phyloP scores from a whole-genome alignment of 1,140 invertebrate species.

The Elymnias hypermnestra region DNA sequence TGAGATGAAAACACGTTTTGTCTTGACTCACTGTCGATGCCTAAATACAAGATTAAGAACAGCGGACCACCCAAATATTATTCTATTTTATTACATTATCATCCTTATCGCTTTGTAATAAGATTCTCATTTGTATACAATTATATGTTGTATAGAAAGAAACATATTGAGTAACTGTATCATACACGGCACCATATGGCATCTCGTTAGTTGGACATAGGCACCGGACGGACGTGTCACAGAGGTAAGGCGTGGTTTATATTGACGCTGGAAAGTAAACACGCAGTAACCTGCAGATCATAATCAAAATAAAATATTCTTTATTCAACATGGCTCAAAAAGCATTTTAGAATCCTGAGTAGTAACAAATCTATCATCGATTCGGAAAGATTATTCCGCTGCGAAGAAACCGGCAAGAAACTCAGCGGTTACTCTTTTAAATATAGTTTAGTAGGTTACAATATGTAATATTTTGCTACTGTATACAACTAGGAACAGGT shows the following conservation, averaged over 20 bases:
- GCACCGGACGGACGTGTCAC: constrained; percentile 23
- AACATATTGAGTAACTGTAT: constrained; percentile 24
- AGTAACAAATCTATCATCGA: no score
- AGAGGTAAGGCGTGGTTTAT: constrained; percentile 7
- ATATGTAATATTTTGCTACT: no score
- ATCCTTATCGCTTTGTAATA: not conserved
- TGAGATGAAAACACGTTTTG: constrained; percentile 25
- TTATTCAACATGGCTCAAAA: no score
- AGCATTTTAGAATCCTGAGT: no score
- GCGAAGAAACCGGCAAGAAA: no score
- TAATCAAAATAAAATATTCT: no score
- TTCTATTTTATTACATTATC: not conserved
- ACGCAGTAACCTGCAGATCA: no score
- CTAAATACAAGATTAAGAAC: constrained; percentile 18
- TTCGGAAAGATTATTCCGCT: no score
- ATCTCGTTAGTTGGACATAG: constrained; percentile 48
- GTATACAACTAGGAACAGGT: no score
- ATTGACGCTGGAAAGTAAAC: no score
- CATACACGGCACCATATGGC: constrained; percentile 30
- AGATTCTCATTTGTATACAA: constrained; percentile 2
- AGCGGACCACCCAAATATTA: not conserved
- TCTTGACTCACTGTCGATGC: constrained; percentile 15
- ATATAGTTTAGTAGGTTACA: no score
- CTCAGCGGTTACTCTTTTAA: no score
- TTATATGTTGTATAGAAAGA: constrained; percentile 1